Percentiles rank a stretch among this genome's conserved stretches.
These are phyloP conservation scores for Nannoperca australis DNA, from an alignment of 2,797 vertebrate species.

Conservation along the genomic window DNA sequence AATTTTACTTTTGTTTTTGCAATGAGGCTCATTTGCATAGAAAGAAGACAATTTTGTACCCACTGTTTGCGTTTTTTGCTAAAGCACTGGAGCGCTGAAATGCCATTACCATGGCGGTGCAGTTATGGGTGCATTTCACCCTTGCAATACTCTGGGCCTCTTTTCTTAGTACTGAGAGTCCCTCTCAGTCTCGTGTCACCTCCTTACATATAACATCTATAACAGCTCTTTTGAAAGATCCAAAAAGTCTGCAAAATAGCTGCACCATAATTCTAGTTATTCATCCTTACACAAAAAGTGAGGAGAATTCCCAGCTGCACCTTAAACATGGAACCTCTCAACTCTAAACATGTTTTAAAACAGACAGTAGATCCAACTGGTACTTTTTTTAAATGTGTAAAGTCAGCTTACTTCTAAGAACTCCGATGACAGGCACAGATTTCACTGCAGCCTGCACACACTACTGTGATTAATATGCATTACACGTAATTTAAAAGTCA, in stretches of 20 bases:
- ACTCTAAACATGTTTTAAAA: not conserved
- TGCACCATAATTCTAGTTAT: not conserved
- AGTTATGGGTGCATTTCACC: too few relatives aligned
- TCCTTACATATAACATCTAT: not conserved
- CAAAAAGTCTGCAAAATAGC: not conserved
- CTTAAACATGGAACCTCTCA: not conserved
- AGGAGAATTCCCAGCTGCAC: not conserved
- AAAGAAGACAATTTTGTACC: too few relatives aligned
- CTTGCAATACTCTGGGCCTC: not conserved
- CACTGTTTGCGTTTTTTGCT: too few relatives aligned
- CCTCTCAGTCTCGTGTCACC: not conserved
- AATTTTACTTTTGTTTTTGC: too few relatives aligned
- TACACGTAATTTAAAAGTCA: slow-evolving; percentile 52
- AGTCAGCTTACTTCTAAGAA: slow-evolving; percentile 36
- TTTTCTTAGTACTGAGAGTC: not conserved
- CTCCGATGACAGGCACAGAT: slow-evolving; percentile 31
- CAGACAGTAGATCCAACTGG: not conserved
- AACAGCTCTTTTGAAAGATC: not conserved
- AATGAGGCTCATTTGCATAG: too few relatives aligned
- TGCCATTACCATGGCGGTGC: too few relatives aligned
- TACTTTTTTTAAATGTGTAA: slow-evolving; percentile 16
- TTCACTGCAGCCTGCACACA: slow-evolving; percentile 1
- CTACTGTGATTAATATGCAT: slow-evolving; percentile 39
- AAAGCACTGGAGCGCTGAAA: too few relatives aligned
- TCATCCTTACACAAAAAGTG: not conserved